phyloP scores from a whole-genome alignment of 2,113 vertebrate genomes.

The Neolamprologus longior region DNA sequence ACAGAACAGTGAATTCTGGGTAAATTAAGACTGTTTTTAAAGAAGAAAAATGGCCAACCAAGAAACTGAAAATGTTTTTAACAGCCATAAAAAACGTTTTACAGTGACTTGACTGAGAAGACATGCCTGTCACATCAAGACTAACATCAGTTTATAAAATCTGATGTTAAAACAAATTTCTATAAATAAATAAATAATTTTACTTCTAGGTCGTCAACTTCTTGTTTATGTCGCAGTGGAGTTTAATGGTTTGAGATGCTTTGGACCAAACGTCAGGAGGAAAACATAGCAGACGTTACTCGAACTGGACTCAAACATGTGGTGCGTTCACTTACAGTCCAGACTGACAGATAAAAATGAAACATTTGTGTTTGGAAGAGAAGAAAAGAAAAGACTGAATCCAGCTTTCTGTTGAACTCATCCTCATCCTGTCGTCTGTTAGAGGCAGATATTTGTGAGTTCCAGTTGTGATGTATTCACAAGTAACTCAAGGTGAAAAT shows the following conservation, averaged over 20 bases:
- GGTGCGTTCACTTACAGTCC: neutral
- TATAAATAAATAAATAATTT: neutral
- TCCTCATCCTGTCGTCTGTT: neutral
- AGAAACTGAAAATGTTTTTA: neutral
- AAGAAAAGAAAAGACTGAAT: neutral
- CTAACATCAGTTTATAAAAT: neutral
- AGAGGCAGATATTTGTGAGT: neutral
- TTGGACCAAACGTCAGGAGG: neutral
- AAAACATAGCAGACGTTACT: neutral
- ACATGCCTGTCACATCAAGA: neutral
- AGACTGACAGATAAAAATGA: neutral
- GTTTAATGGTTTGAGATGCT: neutral
- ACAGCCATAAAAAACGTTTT: neutral
- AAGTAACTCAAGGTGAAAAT: neutral
- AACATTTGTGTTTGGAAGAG: neutral
- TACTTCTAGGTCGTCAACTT: neutral
- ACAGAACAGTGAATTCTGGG: neutral
- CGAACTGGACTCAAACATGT: neutral
- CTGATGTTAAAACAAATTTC: neutral
- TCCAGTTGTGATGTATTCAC: neutral
- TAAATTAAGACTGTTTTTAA: neutral
- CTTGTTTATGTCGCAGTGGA: neutral
- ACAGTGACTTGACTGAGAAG: neutral
- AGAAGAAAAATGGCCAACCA: neutral
- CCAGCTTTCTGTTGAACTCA: neutral